A percentile compares a stretch with the other conserved stretches of the same genome.
Evolutionary conservation across 2,113 vertebrate genomes (phyloP).

Genomic region (Actenoides lindsayi): DNA sequence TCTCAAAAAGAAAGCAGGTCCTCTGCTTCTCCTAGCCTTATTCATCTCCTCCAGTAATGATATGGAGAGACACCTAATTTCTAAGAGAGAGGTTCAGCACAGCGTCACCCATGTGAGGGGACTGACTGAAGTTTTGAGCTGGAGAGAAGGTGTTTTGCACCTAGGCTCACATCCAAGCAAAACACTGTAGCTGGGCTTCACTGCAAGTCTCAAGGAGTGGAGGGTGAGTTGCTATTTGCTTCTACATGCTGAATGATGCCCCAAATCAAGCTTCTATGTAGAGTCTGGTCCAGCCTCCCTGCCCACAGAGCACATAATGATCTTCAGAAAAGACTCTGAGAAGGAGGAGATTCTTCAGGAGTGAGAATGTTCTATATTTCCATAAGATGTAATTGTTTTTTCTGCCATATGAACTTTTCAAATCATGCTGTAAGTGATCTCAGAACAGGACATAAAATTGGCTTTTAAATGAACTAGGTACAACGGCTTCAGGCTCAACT

Average conservation of each 20-base stretch:
- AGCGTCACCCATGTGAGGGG: neutral
- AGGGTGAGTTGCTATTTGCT: neutral
- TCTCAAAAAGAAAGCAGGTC: neutral
- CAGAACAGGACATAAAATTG: neutral
- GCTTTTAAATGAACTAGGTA: neutral
- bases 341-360: neutral
- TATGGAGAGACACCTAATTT: neutral
- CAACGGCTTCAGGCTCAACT: neutral
- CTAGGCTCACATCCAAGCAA: neutral
- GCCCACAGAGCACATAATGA: too few species aligned
- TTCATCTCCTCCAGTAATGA: too few species aligned
- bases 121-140: neutral
- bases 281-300: neutral
- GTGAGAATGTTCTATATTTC: neutral
- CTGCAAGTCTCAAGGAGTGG: neutral
- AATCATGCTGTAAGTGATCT: neutral
- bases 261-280: neutral
- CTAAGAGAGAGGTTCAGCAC: accelerated
- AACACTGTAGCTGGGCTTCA: neutral
- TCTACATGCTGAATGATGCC: neutral
- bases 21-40: neutral
- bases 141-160: neutral
- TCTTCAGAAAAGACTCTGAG: neutral
- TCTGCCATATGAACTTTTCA: neutral
- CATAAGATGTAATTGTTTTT: neutral